Conservation (phyloP, 37 sponge, comb jelly and placozoan species). For the Agelas oroides region DNA sequence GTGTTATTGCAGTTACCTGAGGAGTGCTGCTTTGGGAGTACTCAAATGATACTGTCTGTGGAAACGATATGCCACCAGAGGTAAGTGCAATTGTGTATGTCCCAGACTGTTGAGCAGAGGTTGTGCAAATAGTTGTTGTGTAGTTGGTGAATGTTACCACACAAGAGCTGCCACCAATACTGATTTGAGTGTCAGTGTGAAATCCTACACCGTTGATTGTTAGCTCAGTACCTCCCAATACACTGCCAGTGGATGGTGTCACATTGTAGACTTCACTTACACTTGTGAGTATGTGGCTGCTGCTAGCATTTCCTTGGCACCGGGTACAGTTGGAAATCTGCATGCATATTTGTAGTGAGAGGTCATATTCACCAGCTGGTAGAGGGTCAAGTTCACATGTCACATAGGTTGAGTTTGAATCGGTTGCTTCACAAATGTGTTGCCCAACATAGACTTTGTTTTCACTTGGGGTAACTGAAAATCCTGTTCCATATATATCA, state of each 20-base stretch:
- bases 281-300: constrained; percentile 12
- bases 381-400: constrained; percentile 5
- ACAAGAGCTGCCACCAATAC: constrained; percentile 72
- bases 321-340: neutral
- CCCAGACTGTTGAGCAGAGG: constrained; percentile 39
- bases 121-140: constrained; percentile 69
- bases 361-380: constrained; percentile 44
- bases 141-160: constrained; percentile 36
- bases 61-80: neutral
- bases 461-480: neutral
- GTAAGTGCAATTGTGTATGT: constrained; percentile 1
- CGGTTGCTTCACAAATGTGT: neutral
- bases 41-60: neutral
- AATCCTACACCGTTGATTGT: constrained; percentile 89
- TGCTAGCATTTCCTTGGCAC: neutral
- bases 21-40: constrained; percentile 45
- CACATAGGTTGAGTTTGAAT: neutral
- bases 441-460: constrained; percentile 25
- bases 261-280: constrained; percentile 36
- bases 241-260: constrained; percentile 74
- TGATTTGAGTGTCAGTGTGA: constrained; percentile 45
- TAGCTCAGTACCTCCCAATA: constrained; percentile 80
- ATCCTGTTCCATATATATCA: constrained; percentile 11
- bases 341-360: constrained; percentile 19
- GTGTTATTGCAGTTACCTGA: constrained; percentile 36